These are phyloP conservation scores for Agapostemon virescens DNA, from an alignment of 2,888 invertebrate genomes.

Conservation along the genomic window DNA sequence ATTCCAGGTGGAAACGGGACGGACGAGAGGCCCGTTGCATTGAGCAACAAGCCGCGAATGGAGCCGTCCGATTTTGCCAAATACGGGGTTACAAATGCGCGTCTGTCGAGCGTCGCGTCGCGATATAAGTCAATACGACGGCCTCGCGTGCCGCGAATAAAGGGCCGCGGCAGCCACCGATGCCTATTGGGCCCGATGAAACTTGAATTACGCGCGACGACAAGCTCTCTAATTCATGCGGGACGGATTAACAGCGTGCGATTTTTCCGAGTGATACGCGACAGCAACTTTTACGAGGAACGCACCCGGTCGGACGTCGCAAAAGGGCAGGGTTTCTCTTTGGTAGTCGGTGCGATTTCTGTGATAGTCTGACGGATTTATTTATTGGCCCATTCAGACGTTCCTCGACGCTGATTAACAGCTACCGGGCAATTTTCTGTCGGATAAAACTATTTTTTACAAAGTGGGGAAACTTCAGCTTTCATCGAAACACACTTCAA, in stretches of 20 bases:
- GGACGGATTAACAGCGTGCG: slow-evolving; percentile 32
- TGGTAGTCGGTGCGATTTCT: background rate
- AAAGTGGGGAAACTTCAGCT: background rate
- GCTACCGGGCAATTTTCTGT: background rate
- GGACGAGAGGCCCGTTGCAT: slow-evolving; percentile 59
- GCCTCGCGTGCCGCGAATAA: slow-evolving; percentile 56
- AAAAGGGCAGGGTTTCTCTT: slow-evolving; percentile 27
- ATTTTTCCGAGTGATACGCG: slow-evolving; percentile 40
- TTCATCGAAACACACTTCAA: background rate
- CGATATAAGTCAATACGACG: slow-evolving; percentile 77
- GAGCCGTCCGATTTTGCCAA: slow-evolving; percentile 78
- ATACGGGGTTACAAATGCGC: slow-evolving; percentile 76
- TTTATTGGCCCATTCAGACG: slow-evolving; percentile 40
- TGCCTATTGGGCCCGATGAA: slow-evolving; percentile 8
- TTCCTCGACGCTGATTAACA: slow-evolving; percentile 22
- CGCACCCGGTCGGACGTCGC: slow-evolving; percentile 11
- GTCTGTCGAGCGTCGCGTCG: slow-evolving; percentile 68
- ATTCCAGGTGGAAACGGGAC: slow-evolving; percentile 58
- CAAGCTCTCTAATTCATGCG: slow-evolving; percentile 61
- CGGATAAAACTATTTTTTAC: background rate
- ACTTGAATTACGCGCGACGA: slow-evolving; percentile 50
- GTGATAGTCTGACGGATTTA: slow-evolving; percentile 38
- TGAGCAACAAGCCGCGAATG: slow-evolving; percentile 74
- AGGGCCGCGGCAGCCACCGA: slow-evolving; percentile 30
- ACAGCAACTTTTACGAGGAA: slow-evolving; percentile 26